phyloP scores from a whole-genome alignment of 2,113 vertebrate genomes.

The Dendrocopos noguchii region DNA sequence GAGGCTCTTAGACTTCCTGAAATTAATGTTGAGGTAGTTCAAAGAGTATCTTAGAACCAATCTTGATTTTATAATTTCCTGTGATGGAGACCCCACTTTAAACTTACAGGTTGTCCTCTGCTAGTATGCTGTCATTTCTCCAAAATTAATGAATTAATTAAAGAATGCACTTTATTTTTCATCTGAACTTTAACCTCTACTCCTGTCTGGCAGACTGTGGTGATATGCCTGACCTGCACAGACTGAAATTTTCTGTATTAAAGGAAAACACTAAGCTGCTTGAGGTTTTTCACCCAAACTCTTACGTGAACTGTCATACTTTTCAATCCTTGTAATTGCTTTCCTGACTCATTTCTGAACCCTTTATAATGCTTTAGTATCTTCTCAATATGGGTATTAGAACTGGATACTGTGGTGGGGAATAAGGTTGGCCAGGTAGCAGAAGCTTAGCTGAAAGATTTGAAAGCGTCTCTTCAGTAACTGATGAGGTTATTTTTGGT shows the following conservation, averaged over 20 bases:
- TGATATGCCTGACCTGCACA: not conserved
- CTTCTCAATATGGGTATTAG: not conserved
- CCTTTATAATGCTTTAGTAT: not conserved
- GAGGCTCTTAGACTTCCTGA: not conserved
- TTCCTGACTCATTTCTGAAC: not conserved
- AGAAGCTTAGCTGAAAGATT: slow-evolving; percentile 28
- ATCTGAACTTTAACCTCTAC: not conserved
- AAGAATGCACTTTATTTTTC: slow-evolving; percentile 1
- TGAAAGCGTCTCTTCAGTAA: not conserved
- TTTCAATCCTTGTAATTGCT: not conserved
- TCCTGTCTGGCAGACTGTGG: not conserved
- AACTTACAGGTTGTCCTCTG: not conserved
- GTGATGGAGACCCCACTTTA: slow-evolving; percentile 15
- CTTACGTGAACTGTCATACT: not conserved
- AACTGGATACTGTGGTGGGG: not conserved
- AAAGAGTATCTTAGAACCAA: not conserved
- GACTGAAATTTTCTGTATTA: not conserved
- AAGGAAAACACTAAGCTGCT: not conserved
- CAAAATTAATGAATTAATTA: slow-evolving; percentile 25
- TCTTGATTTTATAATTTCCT: slow-evolving; percentile 42
- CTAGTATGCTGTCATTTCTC: slow-evolving; percentile 12
- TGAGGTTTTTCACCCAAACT: not conserved
- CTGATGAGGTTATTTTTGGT: slow-evolving; percentile 24
- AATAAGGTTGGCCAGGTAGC: not conserved
- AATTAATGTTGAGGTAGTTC: not conserved